phyloP scores from a whole-genome alignment of 2,888 invertebrate genomes.

The Andrena chrysosceles region DNA sequence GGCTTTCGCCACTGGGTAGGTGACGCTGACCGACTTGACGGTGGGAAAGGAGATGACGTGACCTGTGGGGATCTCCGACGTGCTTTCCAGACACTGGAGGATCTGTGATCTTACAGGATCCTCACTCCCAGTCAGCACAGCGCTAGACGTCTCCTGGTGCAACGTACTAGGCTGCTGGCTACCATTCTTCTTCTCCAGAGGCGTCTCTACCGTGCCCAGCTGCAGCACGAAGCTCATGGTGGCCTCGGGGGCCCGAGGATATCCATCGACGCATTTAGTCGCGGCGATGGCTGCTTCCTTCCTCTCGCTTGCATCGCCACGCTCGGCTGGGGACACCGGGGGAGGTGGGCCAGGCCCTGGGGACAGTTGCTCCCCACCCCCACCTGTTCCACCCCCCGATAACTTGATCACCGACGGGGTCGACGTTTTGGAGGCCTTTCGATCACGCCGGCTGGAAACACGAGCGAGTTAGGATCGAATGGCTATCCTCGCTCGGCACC shows the following conservation, averaged over 20 bases:
- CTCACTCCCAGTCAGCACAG: slow-evolving; percentile 9
- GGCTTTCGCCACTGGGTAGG: slow-evolving; percentile 72
- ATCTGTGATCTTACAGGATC: slow-evolving; percentile 52
- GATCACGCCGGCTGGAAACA: slow-evolving; percentile 69
- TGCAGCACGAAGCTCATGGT: slow-evolving; percentile 82
- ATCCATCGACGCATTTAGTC: slow-evolving; percentile 46
- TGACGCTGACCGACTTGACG: slow-evolving; percentile 72
- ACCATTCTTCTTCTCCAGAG: slow-evolving; percentile 51
- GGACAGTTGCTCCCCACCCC: slow-evolving; percentile 79
- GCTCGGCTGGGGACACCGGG: slow-evolving; percentile 69
- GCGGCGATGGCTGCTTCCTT: slow-evolving; percentile 45
- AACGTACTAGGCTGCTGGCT: slow-evolving; percentile 37
- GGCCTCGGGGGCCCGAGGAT: slow-evolving; percentile 69
- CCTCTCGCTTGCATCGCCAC: slow-evolving; percentile 50
- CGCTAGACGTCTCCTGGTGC: slow-evolving; percentile 40
- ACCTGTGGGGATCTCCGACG: slow-evolving; percentile 34
- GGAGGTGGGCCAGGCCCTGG: slow-evolving; percentile 77
- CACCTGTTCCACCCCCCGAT: slow-evolving; percentile 83
- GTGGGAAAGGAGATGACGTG: slow-evolving; percentile 60
- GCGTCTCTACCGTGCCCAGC: slow-evolving; percentile 76
- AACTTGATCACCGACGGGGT: slow-evolving; percentile 84
- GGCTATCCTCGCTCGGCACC: slow-evolving; percentile 60
- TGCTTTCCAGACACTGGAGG: slow-evolving; percentile 60
- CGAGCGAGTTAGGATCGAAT: slow-evolving; percentile 57
- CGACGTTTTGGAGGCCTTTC: slow-evolving; percentile 84